Percentiles rank a stretch among this genome's conserved stretches.
Evolutionary conservation across 2,797 vertebrate genomes (phyloP).

Genomic region (Molossus molossus): DNA sequence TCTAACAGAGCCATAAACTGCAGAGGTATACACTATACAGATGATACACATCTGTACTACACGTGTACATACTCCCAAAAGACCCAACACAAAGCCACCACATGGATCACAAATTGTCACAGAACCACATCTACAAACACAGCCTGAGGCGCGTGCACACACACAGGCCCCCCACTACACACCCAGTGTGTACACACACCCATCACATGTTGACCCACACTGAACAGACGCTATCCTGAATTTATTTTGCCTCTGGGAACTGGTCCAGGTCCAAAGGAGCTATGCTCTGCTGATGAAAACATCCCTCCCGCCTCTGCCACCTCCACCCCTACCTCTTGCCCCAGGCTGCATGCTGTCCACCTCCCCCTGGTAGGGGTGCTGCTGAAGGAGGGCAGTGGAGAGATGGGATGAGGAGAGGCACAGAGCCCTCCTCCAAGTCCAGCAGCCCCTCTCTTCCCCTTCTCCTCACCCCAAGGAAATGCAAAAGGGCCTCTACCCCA

Average conservation of each 20-base stretch:
- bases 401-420: background rate
- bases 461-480: background rate
- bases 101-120: background rate
- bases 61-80: background rate
- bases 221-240: slow-evolving; percentile 65
- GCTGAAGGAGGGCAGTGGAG: background rate
- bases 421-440: background rate
- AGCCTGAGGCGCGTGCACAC: background rate
- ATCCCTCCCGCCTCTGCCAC: slow-evolving; percentile 6
- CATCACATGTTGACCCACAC: slow-evolving; percentile 50
- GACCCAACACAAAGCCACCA: background rate
- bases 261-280: slow-evolving; percentile 71
- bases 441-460: background rate
- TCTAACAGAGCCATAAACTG: background rate
- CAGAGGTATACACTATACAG: background rate
- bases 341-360: slow-evolving; percentile 2
- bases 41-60: background rate
- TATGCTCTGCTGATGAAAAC: slow-evolving; percentile 64
- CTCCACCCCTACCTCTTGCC: background rate
- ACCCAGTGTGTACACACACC: slow-evolving; percentile 17
- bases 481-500: background rate
- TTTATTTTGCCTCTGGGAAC: slow-evolving; percentile 78
- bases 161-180: background rate
- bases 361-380: background rate
- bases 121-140: background rate